A percentile compares a stretch with the other conserved stretches of the same genome.
Conservation (phyloP, 2,888 invertebrate species). For the Ligdia adustata region DNA sequence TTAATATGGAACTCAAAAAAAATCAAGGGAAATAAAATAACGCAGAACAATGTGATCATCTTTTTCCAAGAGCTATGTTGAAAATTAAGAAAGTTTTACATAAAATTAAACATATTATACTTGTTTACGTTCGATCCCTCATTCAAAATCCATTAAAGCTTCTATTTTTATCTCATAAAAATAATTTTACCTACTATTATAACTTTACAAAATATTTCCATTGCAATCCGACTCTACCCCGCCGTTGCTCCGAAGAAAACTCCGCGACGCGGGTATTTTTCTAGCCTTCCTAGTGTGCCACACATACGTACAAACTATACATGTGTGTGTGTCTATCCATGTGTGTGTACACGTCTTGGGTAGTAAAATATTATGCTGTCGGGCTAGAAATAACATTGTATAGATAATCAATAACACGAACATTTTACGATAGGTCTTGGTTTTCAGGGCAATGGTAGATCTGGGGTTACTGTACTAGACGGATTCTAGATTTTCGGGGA, state of each 20-base stretch:
- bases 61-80: too few species aligned
- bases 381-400: conserved; percentile 83
- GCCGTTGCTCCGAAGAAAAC: conserved; percentile 66
- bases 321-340: conserved; percentile 40
- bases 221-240: conserved; percentile 50
- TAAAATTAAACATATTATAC: too few species aligned
- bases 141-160: too few species aligned
- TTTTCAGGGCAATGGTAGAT: conserved; percentile 39
- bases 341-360: conserved; percentile 68
- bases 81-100: too few species aligned
- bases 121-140: too few species aligned
- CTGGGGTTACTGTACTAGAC: conserved; percentile 27
- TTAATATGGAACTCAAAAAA: too few species aligned
- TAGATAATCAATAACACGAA: conserved; percentile 81
- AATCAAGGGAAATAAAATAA: too few species aligned
- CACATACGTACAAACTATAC: conserved; percentile 36
- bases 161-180: too few species aligned
- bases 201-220: too few species aligned
- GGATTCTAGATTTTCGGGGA: too few species aligned
- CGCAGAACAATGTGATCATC: too few species aligned
- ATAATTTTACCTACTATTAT: too few species aligned
- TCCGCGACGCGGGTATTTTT: conserved; percentile 80
- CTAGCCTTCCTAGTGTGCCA: conserved; percentile 55
- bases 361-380: conserved; percentile 84
- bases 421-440: conserved; percentile 62